These are phyloP conservation scores for Ursus arctos DNA, from an alignment of 2,113 vertebrate genomes.

Conservation along the genomic window DNA sequence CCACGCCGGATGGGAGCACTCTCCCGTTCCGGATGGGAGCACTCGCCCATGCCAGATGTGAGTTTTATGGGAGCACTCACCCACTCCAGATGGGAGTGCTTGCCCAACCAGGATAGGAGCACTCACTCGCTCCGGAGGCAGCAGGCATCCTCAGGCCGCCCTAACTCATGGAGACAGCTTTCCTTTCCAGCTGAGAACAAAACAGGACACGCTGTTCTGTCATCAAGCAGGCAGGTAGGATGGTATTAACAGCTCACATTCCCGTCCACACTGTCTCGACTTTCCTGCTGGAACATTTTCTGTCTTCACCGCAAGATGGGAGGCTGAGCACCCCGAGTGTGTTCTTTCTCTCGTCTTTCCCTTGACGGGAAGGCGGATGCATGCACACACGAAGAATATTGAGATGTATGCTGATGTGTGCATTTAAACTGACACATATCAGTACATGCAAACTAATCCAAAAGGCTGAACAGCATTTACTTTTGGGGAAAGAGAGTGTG, in stretches of 20 bases:
- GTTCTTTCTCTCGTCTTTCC: background rate
- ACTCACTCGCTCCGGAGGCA: background rate
- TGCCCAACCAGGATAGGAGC: too few species aligned
- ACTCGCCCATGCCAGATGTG: too few species aligned
- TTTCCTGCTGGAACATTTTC: background rate
- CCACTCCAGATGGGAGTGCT: too few species aligned
- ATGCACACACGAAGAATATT: fast-evolving
- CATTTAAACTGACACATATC: background rate
- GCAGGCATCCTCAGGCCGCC: background rate
- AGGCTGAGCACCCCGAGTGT: background rate
- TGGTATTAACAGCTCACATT: background rate
- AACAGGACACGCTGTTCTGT: background rate
- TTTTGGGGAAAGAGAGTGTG: background rate
- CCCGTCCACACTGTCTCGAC: background rate
- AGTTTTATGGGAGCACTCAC: too few species aligned
- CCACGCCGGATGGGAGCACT: too few species aligned
- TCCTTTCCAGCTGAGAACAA: background rate
- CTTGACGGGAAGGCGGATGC: background rate
- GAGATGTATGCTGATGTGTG: background rate
- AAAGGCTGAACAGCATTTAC: background rate
- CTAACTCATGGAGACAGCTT: background rate
- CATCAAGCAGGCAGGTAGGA: background rate
- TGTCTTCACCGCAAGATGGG: background rate
- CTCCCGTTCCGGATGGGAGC: too few species aligned
- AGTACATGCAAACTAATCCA: background rate